These are phyloP conservation scores for Motacilla alba DNA, from an alignment of 2,113 vertebrate genomes.

Conservation along the genomic window DNA sequence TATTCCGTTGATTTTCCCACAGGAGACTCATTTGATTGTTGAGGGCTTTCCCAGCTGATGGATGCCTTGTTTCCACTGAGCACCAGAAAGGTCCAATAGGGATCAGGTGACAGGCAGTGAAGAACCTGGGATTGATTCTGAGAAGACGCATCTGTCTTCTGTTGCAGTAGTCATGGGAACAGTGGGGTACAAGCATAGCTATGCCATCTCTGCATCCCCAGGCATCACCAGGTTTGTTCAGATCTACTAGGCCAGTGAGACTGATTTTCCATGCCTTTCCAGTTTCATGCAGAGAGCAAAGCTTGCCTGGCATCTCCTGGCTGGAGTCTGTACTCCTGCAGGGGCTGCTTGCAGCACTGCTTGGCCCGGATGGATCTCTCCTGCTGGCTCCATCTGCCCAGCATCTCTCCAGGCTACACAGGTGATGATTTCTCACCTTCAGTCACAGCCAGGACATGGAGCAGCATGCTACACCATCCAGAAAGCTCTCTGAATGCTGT, in stretches of 20 bases:
- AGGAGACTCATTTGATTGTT: neutral
- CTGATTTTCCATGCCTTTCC: neutral
- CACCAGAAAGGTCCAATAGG: neutral
- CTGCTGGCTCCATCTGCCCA: neutral
- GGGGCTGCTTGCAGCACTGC: neutral
- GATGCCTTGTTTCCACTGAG: neutral
- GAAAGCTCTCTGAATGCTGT: neutral
- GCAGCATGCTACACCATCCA: neutral
- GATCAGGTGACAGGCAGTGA: neutral
- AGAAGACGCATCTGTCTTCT: neutral
- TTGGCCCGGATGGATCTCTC: rapidly evolving
- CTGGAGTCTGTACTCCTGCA: neutral
- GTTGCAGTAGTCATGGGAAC: neutral
- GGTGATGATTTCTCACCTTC: neutral
- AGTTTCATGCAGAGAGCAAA: neutral
- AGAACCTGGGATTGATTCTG: neutral
- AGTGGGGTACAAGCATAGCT: neutral
- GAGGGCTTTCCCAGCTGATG: neutral
- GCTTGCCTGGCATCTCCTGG: neutral
- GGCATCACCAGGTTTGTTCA: neutral
- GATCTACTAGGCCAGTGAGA: neutral
- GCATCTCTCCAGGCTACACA: neutral
- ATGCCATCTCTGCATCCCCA: no score
- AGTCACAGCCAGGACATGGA: neutral
- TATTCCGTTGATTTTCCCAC: neutral